Base-by-base conservation (phyloP, 1,140 invertebrate species). In the Streblospio benedicti region DNA sequence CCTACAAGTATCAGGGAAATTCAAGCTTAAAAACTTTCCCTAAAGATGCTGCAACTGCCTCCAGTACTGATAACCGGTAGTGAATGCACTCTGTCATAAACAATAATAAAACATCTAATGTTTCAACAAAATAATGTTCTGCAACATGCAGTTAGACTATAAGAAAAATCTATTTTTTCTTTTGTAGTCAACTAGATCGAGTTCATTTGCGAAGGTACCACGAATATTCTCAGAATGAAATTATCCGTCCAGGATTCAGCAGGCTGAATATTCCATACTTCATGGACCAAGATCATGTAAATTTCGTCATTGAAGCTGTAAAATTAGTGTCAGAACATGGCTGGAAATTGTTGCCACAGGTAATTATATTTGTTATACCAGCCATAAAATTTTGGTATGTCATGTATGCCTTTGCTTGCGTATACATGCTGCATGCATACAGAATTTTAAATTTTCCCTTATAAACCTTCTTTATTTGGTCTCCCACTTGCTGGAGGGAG, bases 291-390 rank as follows among this genome's bases (percentile, higher is more conserved):
- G 77, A 83, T 28, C 87, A 91, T 76, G 76, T 77, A 18, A 85
- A 87, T 9, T 93, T 89, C 74, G 83, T 93, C 0, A 73, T 93
- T 53, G 86, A 90, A 75, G 88, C 90, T 0, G 74, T 96, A 12
- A 86, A 89, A 75, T 86, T 92, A 84, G 86, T 93, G 0, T 89
- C 90, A 0, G 86, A 87, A 0, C 85, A 92, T 77, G 90, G 88
- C 0, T 93, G 90, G 88, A 90, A 90, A 69, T 81, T 94, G 31
- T 72, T 96, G 44, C 91, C 91, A 0, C 87, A 71, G 71, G 71
- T 72, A 55, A 41, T 20, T 16, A 35, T 33, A 50, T 14, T 53
- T 32, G 23, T 16, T 31, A 33, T 28, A 14, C 12, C 23, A 35
- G 33, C 5, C 18, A 16, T 16, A 16, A 16, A 32, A 31, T 53